Conservation (phyloP, 1,140 invertebrate genomes). For the Schlechtendalia chinensis region DNA sequence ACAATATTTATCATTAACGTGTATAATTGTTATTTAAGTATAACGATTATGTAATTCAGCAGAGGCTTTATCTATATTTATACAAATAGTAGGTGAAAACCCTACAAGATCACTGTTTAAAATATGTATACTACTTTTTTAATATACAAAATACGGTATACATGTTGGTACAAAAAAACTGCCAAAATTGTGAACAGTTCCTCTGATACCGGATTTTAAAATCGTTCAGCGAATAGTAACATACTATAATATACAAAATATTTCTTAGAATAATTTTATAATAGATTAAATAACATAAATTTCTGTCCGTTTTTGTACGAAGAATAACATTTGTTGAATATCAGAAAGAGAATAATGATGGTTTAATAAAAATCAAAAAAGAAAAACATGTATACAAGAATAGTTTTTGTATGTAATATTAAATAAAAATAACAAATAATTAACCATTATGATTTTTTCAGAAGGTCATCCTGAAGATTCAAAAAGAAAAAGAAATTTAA, state of each 20-base stretch:
- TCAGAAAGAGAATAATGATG: neutral
- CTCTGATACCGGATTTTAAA: too few relatives aligned
- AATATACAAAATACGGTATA: too few relatives aligned
- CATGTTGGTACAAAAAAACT: too few relatives aligned
- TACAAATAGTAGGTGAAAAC: too few relatives aligned
- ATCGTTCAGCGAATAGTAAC: too few relatives aligned
- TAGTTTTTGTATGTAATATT: neutral
- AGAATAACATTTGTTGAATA: constrained; percentile 5
- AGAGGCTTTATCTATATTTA: too few relatives aligned
- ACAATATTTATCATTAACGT: neutral
- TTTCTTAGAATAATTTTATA: neutral
- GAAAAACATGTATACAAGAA: neutral
- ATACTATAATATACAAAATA: too few relatives aligned
- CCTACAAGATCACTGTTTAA: too few relatives aligned
- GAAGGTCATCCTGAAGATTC: neutral
- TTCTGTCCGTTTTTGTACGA: neutral
- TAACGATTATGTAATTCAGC: too few relatives aligned
- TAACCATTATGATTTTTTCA: neutral
- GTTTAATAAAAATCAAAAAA: neutral
- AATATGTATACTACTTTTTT: too few relatives aligned
- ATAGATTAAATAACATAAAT: neutral
- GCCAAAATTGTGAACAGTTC: too few relatives aligned
- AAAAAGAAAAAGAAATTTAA: neutral
- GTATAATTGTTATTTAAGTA: neutral
- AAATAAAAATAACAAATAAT: neutral